A percentile compares a stretch with the other conserved stretches of the same genome.
Conservation (phyloP, 1,140 invertebrate species). For the Ceratina japonica region DNA sequence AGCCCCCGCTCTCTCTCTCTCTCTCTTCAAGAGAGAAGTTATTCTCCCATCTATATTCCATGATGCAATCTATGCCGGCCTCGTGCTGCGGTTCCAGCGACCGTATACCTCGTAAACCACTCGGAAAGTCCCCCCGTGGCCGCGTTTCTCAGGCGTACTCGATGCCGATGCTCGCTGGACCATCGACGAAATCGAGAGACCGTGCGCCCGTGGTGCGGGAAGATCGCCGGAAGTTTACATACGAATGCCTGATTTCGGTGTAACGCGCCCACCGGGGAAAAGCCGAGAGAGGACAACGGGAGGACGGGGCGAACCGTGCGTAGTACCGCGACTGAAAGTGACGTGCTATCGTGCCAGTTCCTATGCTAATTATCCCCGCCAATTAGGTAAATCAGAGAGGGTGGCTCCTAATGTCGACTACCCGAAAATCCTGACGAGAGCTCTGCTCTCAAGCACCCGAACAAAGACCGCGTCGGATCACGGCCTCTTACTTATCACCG, state of each 20-base stretch:
- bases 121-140: conserved; percentile 57
- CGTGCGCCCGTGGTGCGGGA: conserved; percentile 15
- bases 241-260: conserved; percentile 72
- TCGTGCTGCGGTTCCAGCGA: conserved; percentile 46
- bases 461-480: conserved; percentile 34
- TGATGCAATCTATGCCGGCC: conserved; percentile 58
- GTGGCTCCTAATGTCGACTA: conserved; percentile 42
- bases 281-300: background rate
- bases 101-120: conserved; percentile 66
- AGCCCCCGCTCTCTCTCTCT: conserved; percentile 21
- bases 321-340: conserved; percentile 59
- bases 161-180: conserved; percentile 36
- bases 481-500: conserved; percentile 18
- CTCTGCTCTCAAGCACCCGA: conserved; percentile 40
- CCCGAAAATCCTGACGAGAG: conserved; percentile 45
- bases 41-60: conserved; percentile 68
- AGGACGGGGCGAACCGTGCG: background rate
- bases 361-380: conserved; percentile 69
- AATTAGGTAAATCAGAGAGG: conserved; percentile 67
- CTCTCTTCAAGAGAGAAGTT: conserved; percentile 53
- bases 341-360: conserved; percentile 65
- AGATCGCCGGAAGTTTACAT: conserved; percentile 71
- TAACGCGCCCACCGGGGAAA: conserved; percentile 32
- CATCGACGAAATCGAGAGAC: conserved; percentile 50
- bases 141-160: conserved; percentile 33